These are phyloP conservation scores for Thysanoteuthis rhombus DNA, from an alignment of 2,888 invertebrate genomes.

Conservation along the genomic window DNA sequence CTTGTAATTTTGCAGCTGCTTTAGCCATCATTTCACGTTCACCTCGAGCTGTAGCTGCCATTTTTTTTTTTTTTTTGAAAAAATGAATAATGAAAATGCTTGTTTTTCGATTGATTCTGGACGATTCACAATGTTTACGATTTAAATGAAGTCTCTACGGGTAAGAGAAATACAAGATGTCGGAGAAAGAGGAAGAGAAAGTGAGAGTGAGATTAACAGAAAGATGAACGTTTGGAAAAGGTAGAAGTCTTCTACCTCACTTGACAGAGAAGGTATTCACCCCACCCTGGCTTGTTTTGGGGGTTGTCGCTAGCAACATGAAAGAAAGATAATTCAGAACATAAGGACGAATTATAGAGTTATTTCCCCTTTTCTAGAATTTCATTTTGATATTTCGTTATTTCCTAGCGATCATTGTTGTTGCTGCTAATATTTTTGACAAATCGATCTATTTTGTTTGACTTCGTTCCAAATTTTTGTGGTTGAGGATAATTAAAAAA, in stretches of 20 bases:
- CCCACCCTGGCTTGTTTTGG: neutral
- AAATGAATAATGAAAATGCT: too few relatives aligned
- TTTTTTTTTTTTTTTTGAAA: slow-evolving; percentile 37
- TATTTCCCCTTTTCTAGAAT: neutral
- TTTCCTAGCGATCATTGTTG: too few relatives aligned
- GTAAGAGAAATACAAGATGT: neutral
- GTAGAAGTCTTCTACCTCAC: too few relatives aligned
- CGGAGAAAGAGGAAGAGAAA: neutral
- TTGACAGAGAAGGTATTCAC: neutral
- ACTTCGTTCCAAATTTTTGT: too few relatives aligned
- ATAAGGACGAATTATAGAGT: neutral
- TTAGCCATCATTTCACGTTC: slow-evolving; percentile 83
- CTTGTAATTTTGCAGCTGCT: slow-evolving; percentile 70
- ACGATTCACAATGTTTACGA: neutral
- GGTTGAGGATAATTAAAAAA: too few relatives aligned
- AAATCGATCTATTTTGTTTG: too few relatives aligned
- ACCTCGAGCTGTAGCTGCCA: slow-evolving; percentile 79
- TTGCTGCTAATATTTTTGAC: too few relatives aligned
- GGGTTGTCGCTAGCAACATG: neutral
- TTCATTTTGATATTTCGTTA: too few relatives aligned
- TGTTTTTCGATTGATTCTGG: neutral
- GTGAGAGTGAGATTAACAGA: neutral
- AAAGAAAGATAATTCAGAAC: neutral
- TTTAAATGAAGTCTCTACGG: neutral
- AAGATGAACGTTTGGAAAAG: neutral